A percentile compares a stretch with the other conserved stretches of the same genome.
phyloP scores from a whole-genome alignment of 2,797 vertebrate species.

The Cirrhinus molitorella region DNA sequence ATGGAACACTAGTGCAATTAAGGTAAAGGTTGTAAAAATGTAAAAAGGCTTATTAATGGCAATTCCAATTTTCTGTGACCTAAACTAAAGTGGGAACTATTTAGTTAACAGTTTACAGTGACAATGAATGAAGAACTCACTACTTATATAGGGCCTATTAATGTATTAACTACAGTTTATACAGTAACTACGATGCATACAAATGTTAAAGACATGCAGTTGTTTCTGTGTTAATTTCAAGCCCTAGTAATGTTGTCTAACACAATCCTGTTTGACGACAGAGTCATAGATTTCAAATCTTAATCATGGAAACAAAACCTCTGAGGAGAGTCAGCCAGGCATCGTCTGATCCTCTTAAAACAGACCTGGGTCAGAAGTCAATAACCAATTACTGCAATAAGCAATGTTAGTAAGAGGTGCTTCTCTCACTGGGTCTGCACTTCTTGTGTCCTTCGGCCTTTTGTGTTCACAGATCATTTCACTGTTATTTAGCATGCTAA shows the following conservation, averaged over 20 bases:
- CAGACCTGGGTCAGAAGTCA: constrained; percentile 48
- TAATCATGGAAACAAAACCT: constrained; percentile 43
- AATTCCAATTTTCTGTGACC: too few species aligned
- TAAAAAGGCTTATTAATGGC: too few species aligned
- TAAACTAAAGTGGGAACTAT: too few species aligned
- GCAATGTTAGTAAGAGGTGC: constrained; percentile 31
- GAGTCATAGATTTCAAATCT: constrained; percentile 29
- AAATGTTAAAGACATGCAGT: too few species aligned
- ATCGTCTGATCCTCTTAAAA: constrained; percentile 44
- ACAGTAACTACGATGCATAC: too few species aligned
- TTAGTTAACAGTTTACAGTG: too few species aligned
- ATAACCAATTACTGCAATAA: constrained; percentile 43
- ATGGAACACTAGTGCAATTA: too few species aligned
- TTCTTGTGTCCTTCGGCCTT: constrained; percentile 40
- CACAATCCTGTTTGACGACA: constrained; percentile 22
- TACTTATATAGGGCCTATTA: too few species aligned
- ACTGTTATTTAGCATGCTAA: constrained; percentile 49
- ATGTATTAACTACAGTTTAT: too few species aligned
- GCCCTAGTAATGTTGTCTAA: background rate
- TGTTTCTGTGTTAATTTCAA: background rate
- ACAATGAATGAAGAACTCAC: too few species aligned
- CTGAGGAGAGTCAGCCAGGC: background rate
- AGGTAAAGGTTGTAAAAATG: too few species aligned
- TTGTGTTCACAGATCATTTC: constrained; percentile 40
- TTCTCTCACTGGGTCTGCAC: constrained; percentile 35